A percentile compares a stretch with the other conserved stretches of the same genome.
phyloP scores from a whole-genome alignment of 2,888 invertebrate genomes.

The Drosophila neonasuta region DNA sequence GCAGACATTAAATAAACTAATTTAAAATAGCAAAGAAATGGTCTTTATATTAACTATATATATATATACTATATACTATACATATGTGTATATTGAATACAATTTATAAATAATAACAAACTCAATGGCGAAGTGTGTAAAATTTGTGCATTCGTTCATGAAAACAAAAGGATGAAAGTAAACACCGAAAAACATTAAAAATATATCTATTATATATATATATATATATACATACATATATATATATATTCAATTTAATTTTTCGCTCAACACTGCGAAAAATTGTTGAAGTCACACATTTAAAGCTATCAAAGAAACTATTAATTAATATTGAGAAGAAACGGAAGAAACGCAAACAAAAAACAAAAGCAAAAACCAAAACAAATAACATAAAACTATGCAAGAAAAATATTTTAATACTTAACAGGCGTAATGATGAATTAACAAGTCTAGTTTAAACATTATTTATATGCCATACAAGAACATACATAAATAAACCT shows the following conservation, averaged over 20 bases:
- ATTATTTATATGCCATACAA: slow-evolving; percentile 60
- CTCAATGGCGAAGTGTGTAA: slow-evolving; percentile 75
- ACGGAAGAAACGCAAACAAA: slow-evolving; percentile 22
- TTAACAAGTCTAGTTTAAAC: slow-evolving; percentile 55
- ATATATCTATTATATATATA: slow-evolving; percentile 59
- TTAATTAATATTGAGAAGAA: slow-evolving; percentile 56
- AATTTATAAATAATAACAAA: slow-evolving; percentile 77
- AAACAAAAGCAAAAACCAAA: slow-evolving; percentile 56
- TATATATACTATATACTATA: slow-evolving; percentile 64
- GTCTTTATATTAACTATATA: slow-evolving; percentile 73
- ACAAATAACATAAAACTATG: slow-evolving; percentile 67
- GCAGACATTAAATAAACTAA: slow-evolving; percentile 59
- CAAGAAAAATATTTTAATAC: slow-evolving; percentile 65
- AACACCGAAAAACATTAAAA: slow-evolving; percentile 78
- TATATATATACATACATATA: slow-evolving; percentile 42
- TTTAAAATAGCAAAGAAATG: slow-evolving; percentile 73
- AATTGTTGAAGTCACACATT: slow-evolving; percentile 69
- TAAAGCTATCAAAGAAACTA: slow-evolving; percentile 69
- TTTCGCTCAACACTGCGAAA: slow-evolving; percentile 56
- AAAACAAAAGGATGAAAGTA: slow-evolving; percentile 81
- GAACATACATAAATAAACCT: slow-evolving; percentile 67
- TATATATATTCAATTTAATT: slow-evolving; percentile 71
- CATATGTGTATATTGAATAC: slow-evolving; percentile 77
- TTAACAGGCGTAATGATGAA: slow-evolving; percentile 56
- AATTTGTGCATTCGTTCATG: slow-evolving; percentile 77